Evolutionary conservation across 2,888 invertebrate genomes (phyloP), one percentile per base, ranked within the genome.

Genomic region (Campopleginae sp.): DNA sequence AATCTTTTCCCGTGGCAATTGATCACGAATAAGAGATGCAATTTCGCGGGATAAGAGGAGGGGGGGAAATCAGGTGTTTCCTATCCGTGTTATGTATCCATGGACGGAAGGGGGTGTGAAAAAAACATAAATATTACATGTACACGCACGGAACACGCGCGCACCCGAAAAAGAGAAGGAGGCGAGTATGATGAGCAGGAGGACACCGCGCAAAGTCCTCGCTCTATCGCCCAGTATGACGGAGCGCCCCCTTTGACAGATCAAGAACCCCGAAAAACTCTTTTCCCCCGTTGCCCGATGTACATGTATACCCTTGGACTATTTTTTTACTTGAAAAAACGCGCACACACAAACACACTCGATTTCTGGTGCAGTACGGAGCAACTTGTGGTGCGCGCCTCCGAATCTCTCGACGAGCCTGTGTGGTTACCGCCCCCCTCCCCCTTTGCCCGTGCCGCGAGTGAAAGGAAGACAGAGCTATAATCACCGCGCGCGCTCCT

Each of bases 121-220:
- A 76, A 65, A 65, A 76, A 77, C 12, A 66, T 23, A 75, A 33
- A 71, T 58, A 71, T 42, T 65, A 38, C 27, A 68, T n/a, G 44
- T 51, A 42, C 77, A 44, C 27, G 58, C 68, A 78, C 68, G 19
- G 8, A 23, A 77, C 74, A 65, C 75, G 48, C 76, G 76, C 66
- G 65, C 76, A 76, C 65, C 23, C 27, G 48, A 58, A 58, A 58
- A 58, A 23, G 58, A 58, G 58, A 27, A 58, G 58, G 10, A 54
- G 46, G n/a, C n/a, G 54, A 54, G 51, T 8, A 17, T 8, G 12
- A 23, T 19, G 27, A 58, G 58, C 12, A 58, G 58, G 61, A 78
- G 70, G 76, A 75, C 72, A 70, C 81, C 74, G 81, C 77, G 81
- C 74, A 33, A 54, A 31, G 42, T 77, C 84, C 79, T 74, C 79